Conservation (phyloP, 2,113 vertebrate genomes). For the Orthochromis indermauri region DNA sequence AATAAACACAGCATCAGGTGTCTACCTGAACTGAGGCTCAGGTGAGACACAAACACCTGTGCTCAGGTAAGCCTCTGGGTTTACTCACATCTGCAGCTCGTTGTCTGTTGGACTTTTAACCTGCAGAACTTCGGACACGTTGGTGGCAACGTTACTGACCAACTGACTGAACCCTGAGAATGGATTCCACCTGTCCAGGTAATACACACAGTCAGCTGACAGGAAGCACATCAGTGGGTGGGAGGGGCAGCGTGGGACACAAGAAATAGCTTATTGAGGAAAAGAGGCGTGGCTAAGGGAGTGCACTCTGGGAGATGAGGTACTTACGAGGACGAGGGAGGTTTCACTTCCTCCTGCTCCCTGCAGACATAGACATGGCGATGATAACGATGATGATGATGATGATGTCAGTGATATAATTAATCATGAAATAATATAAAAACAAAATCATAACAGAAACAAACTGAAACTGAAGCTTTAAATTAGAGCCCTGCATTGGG, state of each 20-base stretch:
- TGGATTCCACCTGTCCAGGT: constrained; percentile 42
- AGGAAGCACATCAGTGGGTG: background rate
- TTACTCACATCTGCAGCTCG: constrained; percentile 31
- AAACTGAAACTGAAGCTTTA: background rate
- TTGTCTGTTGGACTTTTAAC: constrained; percentile 26
- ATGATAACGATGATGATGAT: background rate
- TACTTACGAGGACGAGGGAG: constrained; percentile 15
- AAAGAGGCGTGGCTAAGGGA: background rate
- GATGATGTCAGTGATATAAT: background rate
- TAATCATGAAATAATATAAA: background rate
- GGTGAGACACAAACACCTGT: background rate
- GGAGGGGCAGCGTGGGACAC: background rate
- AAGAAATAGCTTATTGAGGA: background rate
- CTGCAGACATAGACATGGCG: background rate
- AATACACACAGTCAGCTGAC: constrained; percentile 37
- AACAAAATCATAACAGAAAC: background rate
- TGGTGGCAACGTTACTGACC: constrained; percentile 40
- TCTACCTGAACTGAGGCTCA: background rate
- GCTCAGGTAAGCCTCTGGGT: background rate
- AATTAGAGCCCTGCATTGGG: background rate
- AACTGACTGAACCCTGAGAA: constrained; percentile 38
- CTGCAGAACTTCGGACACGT: constrained; percentile 37
- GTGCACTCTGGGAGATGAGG: background rate
- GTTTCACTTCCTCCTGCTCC: constrained; percentile 27
- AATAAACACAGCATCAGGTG: background rate